Base-by-base conservation (phyloP, 2,888 invertebrate genomes). In the Argyresthia albistria region DNA sequence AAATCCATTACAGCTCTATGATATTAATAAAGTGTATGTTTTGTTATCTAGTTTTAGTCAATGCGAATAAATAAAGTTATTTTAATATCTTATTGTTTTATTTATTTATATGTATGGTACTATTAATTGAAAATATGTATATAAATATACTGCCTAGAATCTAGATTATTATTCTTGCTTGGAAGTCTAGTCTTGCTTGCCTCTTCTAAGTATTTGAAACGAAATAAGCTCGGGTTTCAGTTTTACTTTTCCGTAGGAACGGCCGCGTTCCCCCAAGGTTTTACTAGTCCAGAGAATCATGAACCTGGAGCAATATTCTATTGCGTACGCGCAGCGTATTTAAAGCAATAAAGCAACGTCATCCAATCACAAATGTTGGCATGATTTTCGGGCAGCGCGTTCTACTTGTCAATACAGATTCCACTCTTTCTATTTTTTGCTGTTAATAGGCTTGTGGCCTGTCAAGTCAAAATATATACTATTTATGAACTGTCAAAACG, bases 21-120 rank as follows among this genome's bases (percentile, higher is more conserved):
- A 47, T 35, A 37, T n/a, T 48, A 48, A n/a, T n/a, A n/a, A n/a
- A 12, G 48, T 15, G 16, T 37, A 14, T 48, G 12, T 15, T 36
- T 39, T 84, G 86, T 86, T 86, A 82, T 75, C 86, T 86, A 86
- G 84, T 86, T 86, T 64, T 86, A 83, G 69, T 64, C 65, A 63
- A 65, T 69, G 63, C 58, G 53, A 62, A 66, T 69, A 70, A 73
- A 72, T 61, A 62, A 64, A 66, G 62, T 65, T 67, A 61, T 66
- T 63, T 58, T 66, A 25, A 25, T 35, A 25, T 36, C 9, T 48
- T 1, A 37, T 14, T 37, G 15, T 48, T 48, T 48, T 36, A 48
- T 37, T 37, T 37, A 14, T 14, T n/a, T n/a, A n/a, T n/a, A n/a
- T n/a, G n/a, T n/a, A n/a, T n/a, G n/a, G n/a, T n/a, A n/a, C n/a